phyloP scores from a whole-genome alignment of 2,797 vertebrate species.

The Emydoidea blandingii region DNA sequence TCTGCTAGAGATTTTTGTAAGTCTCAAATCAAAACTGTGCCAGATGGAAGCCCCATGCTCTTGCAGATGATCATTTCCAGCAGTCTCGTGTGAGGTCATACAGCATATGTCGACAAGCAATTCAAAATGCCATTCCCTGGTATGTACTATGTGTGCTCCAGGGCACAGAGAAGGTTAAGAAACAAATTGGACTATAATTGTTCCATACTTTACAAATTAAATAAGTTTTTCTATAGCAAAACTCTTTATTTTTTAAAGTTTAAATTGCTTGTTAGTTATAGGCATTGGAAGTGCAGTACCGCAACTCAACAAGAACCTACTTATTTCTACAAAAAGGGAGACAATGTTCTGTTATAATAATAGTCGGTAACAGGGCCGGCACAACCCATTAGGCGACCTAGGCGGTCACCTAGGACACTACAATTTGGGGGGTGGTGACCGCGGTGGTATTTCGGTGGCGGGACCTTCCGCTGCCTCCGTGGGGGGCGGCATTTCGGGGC shows the following conservation, averaged over 20 bases:
- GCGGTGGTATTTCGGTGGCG: too few species aligned
- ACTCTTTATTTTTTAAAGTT: background rate
- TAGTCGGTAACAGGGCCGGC: background rate
- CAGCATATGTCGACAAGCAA: constrained; percentile 71
- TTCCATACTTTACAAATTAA: background rate
- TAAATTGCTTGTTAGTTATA: constrained; percentile 8
- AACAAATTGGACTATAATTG: background rate
- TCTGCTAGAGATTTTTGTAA: constrained; percentile 56
- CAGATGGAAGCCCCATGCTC: constrained; percentile 75
- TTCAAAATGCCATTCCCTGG: constrained; percentile 44
- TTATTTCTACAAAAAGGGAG: background rate
- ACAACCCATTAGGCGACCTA: too few species aligned
- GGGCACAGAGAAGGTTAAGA: constrained; percentile 14
- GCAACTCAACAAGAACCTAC: background rate
- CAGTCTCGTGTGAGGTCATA: constrained; percentile 41
- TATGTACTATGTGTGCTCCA: constrained; percentile 27
- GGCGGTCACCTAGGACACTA: too few species aligned
- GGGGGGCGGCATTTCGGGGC: too few species aligned
- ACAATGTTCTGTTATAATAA: too few species aligned
- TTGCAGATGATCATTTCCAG: constrained; percentile 72
- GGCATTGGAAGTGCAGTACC: background rate
- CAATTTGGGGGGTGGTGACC: too few species aligned
- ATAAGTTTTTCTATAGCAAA: background rate
- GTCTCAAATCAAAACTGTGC: constrained; percentile 33
- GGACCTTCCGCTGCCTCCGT: too few species aligned